Percentiles rank a stretch among this genome's conserved stretches.
These are phyloP conservation scores for Cecropterus lyciades DNA, from an alignment of 1,140 invertebrate genomes.

Conservation along the genomic window DNA sequence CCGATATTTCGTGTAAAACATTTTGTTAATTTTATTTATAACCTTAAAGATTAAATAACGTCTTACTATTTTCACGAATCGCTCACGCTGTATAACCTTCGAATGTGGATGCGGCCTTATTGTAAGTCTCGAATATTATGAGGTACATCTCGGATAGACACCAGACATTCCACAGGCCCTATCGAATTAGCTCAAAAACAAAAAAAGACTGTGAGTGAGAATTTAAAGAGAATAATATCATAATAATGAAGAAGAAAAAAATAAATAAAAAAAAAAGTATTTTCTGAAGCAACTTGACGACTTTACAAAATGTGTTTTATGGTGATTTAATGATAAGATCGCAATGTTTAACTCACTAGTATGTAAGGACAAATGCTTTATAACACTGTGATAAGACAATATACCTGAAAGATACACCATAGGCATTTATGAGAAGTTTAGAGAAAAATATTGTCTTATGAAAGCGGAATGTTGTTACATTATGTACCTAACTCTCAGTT, in stretches of 20 bases:
- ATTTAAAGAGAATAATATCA: slow-evolving; percentile 76
- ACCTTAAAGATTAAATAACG: too few species aligned
- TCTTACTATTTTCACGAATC: not conserved
- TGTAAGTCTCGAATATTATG: slow-evolving; percentile 45
- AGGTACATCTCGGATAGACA: slow-evolving; percentile 51
- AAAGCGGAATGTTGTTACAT: slow-evolving; percentile 56
- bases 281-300: slow-evolving; percentile 81
- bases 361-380: slow-evolving; percentile 83
- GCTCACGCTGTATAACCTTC: slow-evolving; percentile 18
- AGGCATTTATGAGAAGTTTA: slow-evolving; percentile 70
- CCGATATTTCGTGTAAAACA: too few species aligned
- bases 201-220: slow-evolving; percentile 78
- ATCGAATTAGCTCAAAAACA: slow-evolving; percentile 80
- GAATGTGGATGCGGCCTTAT: slow-evolving; percentile 43
- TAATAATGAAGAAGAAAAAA: slow-evolving; percentile 50
- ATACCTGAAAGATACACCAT: slow-evolving; percentile 75
- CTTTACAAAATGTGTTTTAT: slow-evolving; percentile 76
- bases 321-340: slow-evolving; percentile 82
- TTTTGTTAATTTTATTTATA: too few species aligned
- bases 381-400: slow-evolving; percentile 81
- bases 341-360: slow-evolving; percentile 81
- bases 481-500: slow-evolving; percentile 54
- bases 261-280: slow-evolving; percentile 67
- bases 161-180: slow-evolving; percentile 75
- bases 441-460: slow-evolving; percentile 56